Evolutionary conservation across 2,113 vertebrate genomes (phyloP).

Genomic region (Rhombomys opimus): DNA sequence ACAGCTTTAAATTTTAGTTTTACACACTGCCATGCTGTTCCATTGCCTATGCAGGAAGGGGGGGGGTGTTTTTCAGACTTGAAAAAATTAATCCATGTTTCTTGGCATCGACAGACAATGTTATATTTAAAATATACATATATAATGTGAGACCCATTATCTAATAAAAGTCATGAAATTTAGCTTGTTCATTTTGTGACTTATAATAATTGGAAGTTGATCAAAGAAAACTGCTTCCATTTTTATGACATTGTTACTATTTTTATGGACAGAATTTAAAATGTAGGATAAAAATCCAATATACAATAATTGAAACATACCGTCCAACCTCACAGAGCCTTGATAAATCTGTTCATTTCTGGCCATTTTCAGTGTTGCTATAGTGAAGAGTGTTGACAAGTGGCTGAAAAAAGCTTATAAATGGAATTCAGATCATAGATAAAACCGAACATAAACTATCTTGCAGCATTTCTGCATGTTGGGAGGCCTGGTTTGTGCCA

Average conservation of each 20-base stretch:
- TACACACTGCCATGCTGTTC: slow-evolving; percentile 69
- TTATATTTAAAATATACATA: slow-evolving; percentile 78
- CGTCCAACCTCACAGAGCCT: slow-evolving; percentile 78
- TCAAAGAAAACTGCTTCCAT: slow-evolving; percentile 73
- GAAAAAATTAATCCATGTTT: slow-evolving; percentile 78
- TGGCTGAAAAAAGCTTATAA: slow-evolving; percentile 70
- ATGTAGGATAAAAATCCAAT: slow-evolving; percentile 78
- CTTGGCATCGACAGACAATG: slow-evolving; percentile 71
- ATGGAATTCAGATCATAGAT: slow-evolving; percentile 68
- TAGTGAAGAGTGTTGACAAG: slow-evolving; percentile 54
- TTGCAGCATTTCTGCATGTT: slow-evolving; percentile 75
- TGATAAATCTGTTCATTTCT: slow-evolving; percentile 82
- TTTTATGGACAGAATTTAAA: slow-evolving; percentile 77
- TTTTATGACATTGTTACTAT: slow-evolving; percentile 76
- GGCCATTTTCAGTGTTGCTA: slow-evolving; percentile 79
- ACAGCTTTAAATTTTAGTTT: slow-evolving; percentile 76
- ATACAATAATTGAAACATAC: slow-evolving; percentile 79
- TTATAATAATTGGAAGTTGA: slow-evolving; percentile 75
- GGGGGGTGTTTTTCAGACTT: slow-evolving; percentile 70
- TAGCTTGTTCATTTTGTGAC: slow-evolving; percentile 66
- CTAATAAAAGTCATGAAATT: slow-evolving; percentile 75
- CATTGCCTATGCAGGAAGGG: slow-evolving; percentile 75
- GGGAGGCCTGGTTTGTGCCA: slow-evolving; percentile 68
- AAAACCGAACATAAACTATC: slow-evolving; percentile 80
- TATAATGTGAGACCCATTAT: slow-evolving; percentile 72